Base-by-base conservation (phyloP, 2,113 vertebrate species). In the Theristicus caerulescens region DNA sequence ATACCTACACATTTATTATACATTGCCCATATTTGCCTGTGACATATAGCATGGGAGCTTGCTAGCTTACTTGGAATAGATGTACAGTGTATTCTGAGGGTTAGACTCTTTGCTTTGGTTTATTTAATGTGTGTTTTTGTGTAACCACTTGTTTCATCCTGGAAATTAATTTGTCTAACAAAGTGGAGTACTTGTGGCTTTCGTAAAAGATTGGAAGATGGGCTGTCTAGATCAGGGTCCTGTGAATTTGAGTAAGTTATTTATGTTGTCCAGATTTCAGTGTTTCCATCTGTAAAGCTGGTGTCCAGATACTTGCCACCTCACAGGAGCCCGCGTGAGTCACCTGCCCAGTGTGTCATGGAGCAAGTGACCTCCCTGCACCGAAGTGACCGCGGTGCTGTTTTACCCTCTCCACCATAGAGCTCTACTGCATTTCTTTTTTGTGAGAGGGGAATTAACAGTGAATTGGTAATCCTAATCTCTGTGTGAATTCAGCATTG, bases 311-410 rank as follows among this genome's bases (percentile, higher is more conserved):
- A n/a, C n/a, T 67, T 92, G 36, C 36, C 51, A 44, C 42, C 26
- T 38, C 26, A 10, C 3, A 2, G 84, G 77, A 87, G 80, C 51
- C 36, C 1, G 0, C 1, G 3, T 21, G 78, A 38, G 65, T 72
- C 70, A 38, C 55, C 44, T 71, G n/a, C 72, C 29, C 46, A 12
- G 2, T 11, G 34, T 52, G 51, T 58, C 46, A 40, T 20, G 82
- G 66, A 95, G 80, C 88, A 86, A 62, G 61, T 92, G 61, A 67
- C 72, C 36, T 78, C n/a, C 67, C 58, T 59, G 52, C 83, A 61
- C 44, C 0, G 0, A 74, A 74, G 58, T 6, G 26, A 21, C 70
- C 16, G 20, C 0, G 4, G 40, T 82, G 81, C 31, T 8, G 6
- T 52, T 90, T 79, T 57, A 16, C 52, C 21, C 67, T 85, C 47